Percentiles rank a stretch among this genome's conserved stretches.
Evolutionary conservation across 1,140 invertebrate species (phyloP).

Genomic region (Cotesia vestalis): DNA sequence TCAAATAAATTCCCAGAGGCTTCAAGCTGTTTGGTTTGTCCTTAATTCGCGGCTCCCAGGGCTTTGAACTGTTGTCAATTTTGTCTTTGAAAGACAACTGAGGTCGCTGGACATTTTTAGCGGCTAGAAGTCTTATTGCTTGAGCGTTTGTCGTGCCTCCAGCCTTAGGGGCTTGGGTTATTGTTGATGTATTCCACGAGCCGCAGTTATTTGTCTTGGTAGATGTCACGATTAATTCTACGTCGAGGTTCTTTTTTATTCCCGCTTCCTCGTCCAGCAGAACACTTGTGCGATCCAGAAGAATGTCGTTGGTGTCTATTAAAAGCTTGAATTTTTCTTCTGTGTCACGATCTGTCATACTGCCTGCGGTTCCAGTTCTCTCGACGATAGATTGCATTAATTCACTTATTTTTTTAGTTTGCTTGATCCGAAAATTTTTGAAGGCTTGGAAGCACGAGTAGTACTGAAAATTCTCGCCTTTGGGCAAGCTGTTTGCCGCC

Average conservation of each 20-base stretch:
- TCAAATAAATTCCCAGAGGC: constrained; percentile 78
- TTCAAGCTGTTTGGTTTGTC: constrained; percentile 90
- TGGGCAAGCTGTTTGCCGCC: constrained; percentile 74
- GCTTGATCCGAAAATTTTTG: constrained; percentile 68
- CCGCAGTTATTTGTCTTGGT: constrained; percentile 55
- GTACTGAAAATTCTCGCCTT: constrained; percentile 74
- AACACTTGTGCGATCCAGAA: constrained; percentile 78
- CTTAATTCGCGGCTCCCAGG: constrained; percentile 83
- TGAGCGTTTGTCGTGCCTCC: constrained; percentile 31
- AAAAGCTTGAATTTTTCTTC: constrained; percentile 81
- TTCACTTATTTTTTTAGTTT: constrained; percentile 68
- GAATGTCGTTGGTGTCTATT: constrained; percentile 79
- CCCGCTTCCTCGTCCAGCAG: constrained; percentile 78
- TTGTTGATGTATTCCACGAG: constrained; percentile 67
- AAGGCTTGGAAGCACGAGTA: constrained; percentile 78
- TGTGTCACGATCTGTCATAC: constrained; percentile 68
- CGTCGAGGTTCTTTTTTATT: constrained; percentile 67
- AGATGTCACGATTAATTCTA: constrained; percentile 56
- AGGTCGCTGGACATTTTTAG: constrained; percentile 81
- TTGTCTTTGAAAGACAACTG: constrained; percentile 87
- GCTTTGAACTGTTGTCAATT: constrained; percentile 81
- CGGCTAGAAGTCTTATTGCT: constrained; percentile 73
- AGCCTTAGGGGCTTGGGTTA: not conserved
- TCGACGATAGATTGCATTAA: constrained; percentile 69
- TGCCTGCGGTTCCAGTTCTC: constrained; percentile 70